A percentile compares a stretch with the other conserved stretches of the same genome.
phyloP scores from a whole-genome alignment of 2,888 invertebrate genomes.

The Heliconius charithonia region DNA sequence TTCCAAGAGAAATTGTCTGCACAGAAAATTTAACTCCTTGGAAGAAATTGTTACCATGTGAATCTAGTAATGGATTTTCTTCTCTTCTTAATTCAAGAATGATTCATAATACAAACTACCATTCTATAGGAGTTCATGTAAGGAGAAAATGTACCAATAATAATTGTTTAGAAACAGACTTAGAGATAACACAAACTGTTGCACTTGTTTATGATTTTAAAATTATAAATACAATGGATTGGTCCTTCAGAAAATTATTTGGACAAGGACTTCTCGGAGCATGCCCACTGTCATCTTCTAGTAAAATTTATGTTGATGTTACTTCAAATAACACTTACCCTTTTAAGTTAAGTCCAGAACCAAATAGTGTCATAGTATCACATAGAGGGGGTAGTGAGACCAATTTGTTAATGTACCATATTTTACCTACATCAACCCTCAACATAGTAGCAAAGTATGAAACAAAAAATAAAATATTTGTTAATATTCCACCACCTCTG shows the following conservation, averaged over 20 bases:
- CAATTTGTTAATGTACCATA: conserved; percentile 88
- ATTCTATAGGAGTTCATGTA: conserved; percentile 94
- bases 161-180: conserved; percentile 84
- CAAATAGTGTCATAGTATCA: conserved; percentile 84
- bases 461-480: conserved; percentile 73
- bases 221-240: conserved; percentile 87
- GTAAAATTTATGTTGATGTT: conserved; percentile 92
- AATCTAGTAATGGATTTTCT: conserved; percentile 93
- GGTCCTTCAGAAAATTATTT: conserved; percentile 94
- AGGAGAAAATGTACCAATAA: conserved; percentile 88
- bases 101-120: conserved; percentile 96
- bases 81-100: conserved; percentile 94
- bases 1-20: conserved; percentile 98
- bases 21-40: conserved; percentile 99
- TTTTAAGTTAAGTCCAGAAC: conserved; percentile 86
- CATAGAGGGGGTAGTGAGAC: conserved; percentile 87
- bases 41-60: conserved; percentile 98
- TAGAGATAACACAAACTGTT: conserved; percentile 93
- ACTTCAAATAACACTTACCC: conserved; percentile 85
- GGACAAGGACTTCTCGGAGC: conserved; percentile 92
- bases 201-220: conserved; percentile 93
- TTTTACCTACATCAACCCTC: conserved; percentile 84
- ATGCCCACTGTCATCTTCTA: conserved; percentile 91
- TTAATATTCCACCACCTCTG: conserved; percentile 86
- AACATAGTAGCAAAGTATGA: conserved; percentile 87